Base-by-base conservation (phyloP, 2,888 invertebrate species). In the Eulithis prunata region DNA sequence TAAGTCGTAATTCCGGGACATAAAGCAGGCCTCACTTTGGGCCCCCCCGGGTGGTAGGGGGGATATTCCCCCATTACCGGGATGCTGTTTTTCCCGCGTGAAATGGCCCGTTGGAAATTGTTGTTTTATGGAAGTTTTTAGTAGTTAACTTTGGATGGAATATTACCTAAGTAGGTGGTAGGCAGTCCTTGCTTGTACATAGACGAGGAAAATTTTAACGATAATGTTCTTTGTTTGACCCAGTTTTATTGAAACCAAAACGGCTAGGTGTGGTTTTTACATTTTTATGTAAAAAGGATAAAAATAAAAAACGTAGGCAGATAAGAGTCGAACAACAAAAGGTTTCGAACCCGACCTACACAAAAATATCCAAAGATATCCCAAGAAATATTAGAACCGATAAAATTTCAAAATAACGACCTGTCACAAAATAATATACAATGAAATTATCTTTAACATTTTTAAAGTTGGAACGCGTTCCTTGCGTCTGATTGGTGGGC, bases 61-160 rank as follows among this genome's bases (percentile, higher is more conserved):
- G 14, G n/a, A 10, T 47, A 0, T 45, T 53, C 67, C 67, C 63
- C 59, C 57, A 60, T 63, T 47, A 57, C 66, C 46, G 67, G 89
- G 90, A 92, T 89, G 90, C 90, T 91, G 91, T 91, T 91, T 92
- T 92, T 90, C 92, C 87, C 85, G 89, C 75, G 85, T 86, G 89
- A 91, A 93, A 93, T 92, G 90, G 93, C 91, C 89, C 89, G 88
- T 91, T 93, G 89, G 85, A 93, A 93, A 93, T 93, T 91, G 93
- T 91, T 92, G 91, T 93, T 93, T 93, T 93, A 93, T 92, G 92
- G 91, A 87, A 93, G 87, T 92, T 93, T 93, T 93, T 92, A 93
- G 84, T 91, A 92, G 92, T 93, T 91, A 91, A 93, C 91, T 92
- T 91, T 86, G 87, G 87, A 85, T 86, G 87, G 88, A 90, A 88